Evolutionary conservation across 2,797 vertebrate species (phyloP).

Genomic region (Hypotaenidia okinawae): DNA sequence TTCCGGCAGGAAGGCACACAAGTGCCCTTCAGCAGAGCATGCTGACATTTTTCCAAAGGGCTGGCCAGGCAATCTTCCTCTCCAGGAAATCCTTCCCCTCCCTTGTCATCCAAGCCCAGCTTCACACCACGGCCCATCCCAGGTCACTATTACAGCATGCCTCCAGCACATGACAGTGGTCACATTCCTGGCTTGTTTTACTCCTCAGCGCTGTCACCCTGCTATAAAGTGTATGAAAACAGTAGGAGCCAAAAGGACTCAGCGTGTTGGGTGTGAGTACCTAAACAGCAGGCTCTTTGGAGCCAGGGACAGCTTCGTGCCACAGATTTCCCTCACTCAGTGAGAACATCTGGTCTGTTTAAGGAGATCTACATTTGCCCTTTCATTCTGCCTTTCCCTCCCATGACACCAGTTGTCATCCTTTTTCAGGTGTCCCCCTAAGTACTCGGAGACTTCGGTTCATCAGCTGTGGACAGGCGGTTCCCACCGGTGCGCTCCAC

Average conservation of each 20-base stretch:
- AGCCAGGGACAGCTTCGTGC: neutral
- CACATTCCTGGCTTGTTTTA: conserved; percentile 16
- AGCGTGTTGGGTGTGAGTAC: neutral
- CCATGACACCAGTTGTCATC: neutral
- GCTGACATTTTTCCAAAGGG: conserved; percentile 3
- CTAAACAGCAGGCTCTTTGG: neutral
- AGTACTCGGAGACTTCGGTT: neutral
- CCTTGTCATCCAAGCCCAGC: conserved; percentile 2
- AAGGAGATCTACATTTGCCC: neutral
- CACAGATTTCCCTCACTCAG: neutral
- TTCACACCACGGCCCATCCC: neutral
- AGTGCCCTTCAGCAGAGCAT: neutral
- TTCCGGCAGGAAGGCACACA: neutral
- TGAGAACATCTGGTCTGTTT: neutral
- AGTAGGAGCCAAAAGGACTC: neutral
- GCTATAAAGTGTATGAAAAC: neutral
- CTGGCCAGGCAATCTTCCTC: neutral
- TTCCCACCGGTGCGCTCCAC: neutral
- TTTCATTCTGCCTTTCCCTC: neutral
- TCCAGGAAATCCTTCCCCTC: conserved; percentile 47
- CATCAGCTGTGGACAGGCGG: neutral
- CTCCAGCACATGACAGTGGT: conserved; percentile 20
- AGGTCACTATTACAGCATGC: neutral
- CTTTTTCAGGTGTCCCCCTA: neutral
- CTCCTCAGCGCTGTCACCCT: neutral